These are phyloP conservation scores for Ptychochromis oligacanthus DNA, from an alignment of 2,113 vertebrate species.

Conservation along the genomic window DNA sequence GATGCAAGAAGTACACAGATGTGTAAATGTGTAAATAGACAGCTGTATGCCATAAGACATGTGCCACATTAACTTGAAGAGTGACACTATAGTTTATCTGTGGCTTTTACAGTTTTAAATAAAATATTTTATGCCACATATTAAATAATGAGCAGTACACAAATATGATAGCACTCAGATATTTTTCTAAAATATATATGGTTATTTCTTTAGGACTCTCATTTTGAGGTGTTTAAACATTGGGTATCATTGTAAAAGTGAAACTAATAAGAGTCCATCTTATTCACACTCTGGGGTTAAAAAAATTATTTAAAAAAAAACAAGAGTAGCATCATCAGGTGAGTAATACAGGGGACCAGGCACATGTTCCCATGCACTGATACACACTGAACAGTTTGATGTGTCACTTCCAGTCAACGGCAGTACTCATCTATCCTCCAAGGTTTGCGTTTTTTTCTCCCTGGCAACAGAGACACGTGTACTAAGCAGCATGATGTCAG, in stretches of 20 bases:
- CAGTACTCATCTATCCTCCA: conserved; percentile 39
- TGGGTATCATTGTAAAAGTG: not conserved
- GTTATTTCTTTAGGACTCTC: not conserved
- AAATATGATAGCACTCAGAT: not conserved
- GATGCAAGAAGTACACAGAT: not conserved
- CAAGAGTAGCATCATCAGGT: not conserved
- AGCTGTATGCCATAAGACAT: no score
- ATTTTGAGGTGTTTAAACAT: not conserved
- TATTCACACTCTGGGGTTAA: not conserved
- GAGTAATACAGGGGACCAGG: not conserved
- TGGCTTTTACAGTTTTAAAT: not conserved
- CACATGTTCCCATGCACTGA: conserved; percentile 34
- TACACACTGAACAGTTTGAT: conserved; percentile 41
- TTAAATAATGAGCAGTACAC: not conserved
- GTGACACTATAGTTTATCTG: not conserved
- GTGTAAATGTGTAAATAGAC: not conserved
- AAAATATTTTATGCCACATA: not conserved
- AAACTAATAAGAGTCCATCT: not conserved
- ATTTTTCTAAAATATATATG: not conserved
- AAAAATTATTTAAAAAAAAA: not conserved
- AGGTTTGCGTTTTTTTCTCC: conserved; percentile 57
- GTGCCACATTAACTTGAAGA: not conserved
- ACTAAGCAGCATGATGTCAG: conserved; percentile 51
- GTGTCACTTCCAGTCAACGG: conserved; percentile 64
- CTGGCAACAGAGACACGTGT: conserved; percentile 59